Percentiles rank a stretch among this genome's conserved stretches.
These are phyloP conservation scores for Pseudococcus viburni DNA, from an alignment of 2,888 invertebrate genomes.

Conservation along the genomic window DNA sequence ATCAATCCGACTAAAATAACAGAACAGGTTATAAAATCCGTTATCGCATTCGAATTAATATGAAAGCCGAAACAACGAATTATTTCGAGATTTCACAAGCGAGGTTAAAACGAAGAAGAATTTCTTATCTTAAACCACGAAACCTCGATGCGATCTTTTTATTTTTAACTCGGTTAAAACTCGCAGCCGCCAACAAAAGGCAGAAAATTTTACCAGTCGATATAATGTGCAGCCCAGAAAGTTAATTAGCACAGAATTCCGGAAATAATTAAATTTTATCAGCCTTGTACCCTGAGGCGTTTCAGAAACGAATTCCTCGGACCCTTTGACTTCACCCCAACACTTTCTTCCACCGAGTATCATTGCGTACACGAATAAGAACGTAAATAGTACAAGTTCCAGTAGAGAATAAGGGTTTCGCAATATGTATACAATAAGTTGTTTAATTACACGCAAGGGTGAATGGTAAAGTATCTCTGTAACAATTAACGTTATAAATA, in stretches of 20 bases:
- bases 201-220: conserved; percentile 56
- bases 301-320: conserved; percentile 63
- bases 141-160: conserved; percentile 38
- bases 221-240: conserved; percentile 50
- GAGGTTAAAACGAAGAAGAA: conserved; percentile 2
- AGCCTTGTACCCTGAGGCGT: conserved; percentile 56
- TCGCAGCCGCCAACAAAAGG: conserved; percentile 49
- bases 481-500: conserved; percentile 52
- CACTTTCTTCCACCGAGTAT: conserved; percentile 33
- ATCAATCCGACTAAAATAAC: not conserved
- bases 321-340: conserved; percentile 53
- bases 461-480: conserved; percentile 49
- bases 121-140: conserved; percentile 36
- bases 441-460: conserved; percentile 49
- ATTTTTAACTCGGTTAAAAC: conserved; percentile 46
- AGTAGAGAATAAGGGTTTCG: conserved; percentile 40
- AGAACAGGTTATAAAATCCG: not conserved
- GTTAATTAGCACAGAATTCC: conserved; percentile 63
- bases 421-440: conserved; percentile 51
- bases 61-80: not conserved
- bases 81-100: not conserved
- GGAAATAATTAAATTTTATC: conserved; percentile 65
- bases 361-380: conserved; percentile 28
- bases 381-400: conserved; percentile 30
- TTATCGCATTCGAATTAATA: not conserved